Conservation (phyloP, 2,888 invertebrate species). For the Leptothorax acervorum region DNA sequence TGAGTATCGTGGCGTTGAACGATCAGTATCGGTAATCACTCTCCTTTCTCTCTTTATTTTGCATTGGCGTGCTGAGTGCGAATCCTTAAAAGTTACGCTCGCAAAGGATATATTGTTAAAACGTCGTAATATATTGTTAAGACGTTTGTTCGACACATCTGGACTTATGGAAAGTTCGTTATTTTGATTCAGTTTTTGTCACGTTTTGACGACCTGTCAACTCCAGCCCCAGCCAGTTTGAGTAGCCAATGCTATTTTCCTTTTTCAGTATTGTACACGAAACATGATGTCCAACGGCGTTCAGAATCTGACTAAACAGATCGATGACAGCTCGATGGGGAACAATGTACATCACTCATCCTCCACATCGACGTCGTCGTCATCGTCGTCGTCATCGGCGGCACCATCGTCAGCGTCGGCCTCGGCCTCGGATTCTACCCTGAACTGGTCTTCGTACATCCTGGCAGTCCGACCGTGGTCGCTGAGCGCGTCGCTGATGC, state of each 20-base stretch:
- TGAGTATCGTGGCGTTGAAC: background rate
- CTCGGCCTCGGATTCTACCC: slow-evolving; percentile 84
- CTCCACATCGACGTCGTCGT: slow-evolving; percentile 31
- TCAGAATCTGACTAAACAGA: slow-evolving; percentile 62
- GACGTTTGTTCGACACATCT: background rate
- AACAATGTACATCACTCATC: slow-evolving; percentile 67
- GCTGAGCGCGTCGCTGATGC: slow-evolving; percentile 95
- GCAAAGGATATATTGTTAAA: no score
- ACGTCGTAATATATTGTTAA: no score
- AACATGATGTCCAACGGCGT: slow-evolving; percentile 80
- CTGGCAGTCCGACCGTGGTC: slow-evolving; percentile 97
- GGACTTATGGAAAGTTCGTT: background rate
- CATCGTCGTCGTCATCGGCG: slow-evolving; percentile 65
- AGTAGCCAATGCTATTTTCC: slow-evolving; percentile 10
- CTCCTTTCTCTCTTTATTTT: background rate
- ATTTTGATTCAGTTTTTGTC: background rate
- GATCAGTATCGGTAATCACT: background rate
- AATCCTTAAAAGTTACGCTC: no score
- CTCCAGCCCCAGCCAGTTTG: background rate
- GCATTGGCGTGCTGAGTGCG: no score
- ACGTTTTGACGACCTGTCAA: background rate
- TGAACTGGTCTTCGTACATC: slow-evolving; percentile 95
- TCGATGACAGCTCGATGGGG: slow-evolving; percentile 58
- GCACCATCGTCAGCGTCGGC: slow-evolving; percentile 40
- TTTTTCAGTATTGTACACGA: slow-evolving; percentile 53